Conservation (phyloP, 1,140 invertebrate genomes). For the Telenomus remus region DNA sequence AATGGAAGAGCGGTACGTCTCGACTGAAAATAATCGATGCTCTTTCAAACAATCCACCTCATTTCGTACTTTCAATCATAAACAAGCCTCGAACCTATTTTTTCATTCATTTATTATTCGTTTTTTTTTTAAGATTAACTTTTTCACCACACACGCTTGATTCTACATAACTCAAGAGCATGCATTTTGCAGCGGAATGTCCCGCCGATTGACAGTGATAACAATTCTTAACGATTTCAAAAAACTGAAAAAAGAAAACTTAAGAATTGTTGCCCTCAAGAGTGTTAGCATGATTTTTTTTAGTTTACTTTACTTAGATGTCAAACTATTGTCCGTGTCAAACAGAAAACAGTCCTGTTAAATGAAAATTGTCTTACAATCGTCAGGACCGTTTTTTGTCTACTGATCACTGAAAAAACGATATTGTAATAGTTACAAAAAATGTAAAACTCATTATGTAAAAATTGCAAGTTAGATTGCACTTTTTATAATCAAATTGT, state of each 20-base stretch:
- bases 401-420: too few relatives aligned
- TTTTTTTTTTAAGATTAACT: conserved; percentile 30
- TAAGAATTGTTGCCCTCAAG: conserved; percentile 51
- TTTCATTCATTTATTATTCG: conserved; percentile 29
- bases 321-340: conserved; percentile 27
- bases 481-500: too few relatives aligned
- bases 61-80: conserved; percentile 30
- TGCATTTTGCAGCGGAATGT: conserved; percentile 68
- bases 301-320: conserved; percentile 49
- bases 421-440: too few relatives aligned
- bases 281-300: conserved; percentile 70
- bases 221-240: conserved; percentile 12
- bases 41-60: conserved; percentile 36
- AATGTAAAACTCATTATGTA: too few relatives aligned
- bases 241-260: too few relatives aligned
- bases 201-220: conserved; percentile 14
- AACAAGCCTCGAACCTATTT: neutral
- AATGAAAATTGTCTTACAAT: too few relatives aligned
- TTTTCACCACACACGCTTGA: conserved; percentile 66
- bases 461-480: too few relatives aligned
- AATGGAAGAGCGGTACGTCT: conserved; percentile 74
- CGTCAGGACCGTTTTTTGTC: too few relatives aligned
- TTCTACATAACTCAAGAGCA: conserved; percentile 68
- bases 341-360: too few relatives aligned
- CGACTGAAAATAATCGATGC: conserved; percentile 64